phyloP scores from a whole-genome alignment of 2,113 vertebrate genomes.

The Vireo altiloquus region DNA sequence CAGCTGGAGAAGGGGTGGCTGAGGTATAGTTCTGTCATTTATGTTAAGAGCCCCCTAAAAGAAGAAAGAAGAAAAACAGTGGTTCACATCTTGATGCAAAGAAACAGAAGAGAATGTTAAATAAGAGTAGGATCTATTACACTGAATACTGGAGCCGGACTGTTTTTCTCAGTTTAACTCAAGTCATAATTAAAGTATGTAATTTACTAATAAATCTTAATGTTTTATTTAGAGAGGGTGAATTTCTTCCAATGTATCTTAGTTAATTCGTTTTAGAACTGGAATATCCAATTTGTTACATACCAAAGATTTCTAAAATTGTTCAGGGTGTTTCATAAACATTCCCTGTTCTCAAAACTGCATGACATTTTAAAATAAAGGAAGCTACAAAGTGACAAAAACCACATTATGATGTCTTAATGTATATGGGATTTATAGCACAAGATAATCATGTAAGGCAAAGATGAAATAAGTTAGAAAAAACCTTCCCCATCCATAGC shows the following conservation, averaged over 20 bases:
- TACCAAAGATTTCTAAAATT: background rate
- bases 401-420: background rate
- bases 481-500: background rate
- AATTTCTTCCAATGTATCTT: background rate
- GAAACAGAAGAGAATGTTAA: background rate
- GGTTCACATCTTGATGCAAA: background rate
- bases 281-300: background rate
- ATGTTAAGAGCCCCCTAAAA: constrained; percentile 87
- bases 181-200: background rate
- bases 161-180: background rate
- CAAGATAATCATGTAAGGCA: background rate
- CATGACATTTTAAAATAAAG: background rate
- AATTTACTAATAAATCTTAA: background rate
- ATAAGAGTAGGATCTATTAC: background rate
- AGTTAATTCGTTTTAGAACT: background rate
- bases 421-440: background rate
- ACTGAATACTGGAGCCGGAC: background rate
- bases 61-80: background rate
- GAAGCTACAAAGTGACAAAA: background rate
- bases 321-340: background rate
- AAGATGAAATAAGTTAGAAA: background rate
- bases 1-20: constrained; percentile 88
- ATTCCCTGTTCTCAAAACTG: background rate
- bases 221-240: background rate
- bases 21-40: constrained; percentile 88